Evolutionary conservation across 2,888 invertebrate species (phyloP), one percentile per base, ranked within the genome.

Genomic region (Crepidodera aurea): DNA sequence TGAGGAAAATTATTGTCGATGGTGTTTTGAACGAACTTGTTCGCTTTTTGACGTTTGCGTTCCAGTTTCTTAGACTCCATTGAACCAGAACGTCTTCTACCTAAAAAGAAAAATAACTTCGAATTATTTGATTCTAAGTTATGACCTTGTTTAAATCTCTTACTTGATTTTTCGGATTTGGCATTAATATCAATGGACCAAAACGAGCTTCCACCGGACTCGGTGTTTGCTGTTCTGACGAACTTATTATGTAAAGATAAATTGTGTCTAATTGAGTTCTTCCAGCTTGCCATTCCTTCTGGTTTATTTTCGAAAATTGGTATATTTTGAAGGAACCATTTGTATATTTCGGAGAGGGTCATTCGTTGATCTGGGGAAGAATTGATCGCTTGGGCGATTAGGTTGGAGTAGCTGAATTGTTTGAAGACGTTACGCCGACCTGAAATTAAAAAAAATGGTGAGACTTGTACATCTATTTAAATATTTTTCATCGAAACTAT

Each of bases 301-400:
- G 98, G 98, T 82, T 98, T 98, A 84, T 99, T 98, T 84, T 97
- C 97, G 87, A 99, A 99, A 84, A 97, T 98, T 73, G 97, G 92
- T 76, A 99, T 97, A 83, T 99, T 98, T 82, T 96, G 94, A 64
- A 98, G 97, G 97, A 99, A 98, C 98, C 98, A 99, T 83, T 99
- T 98, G 86, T 99, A 99, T 78, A 99, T 98, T 84, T 99, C 98
- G 61, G 96, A 95, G 73, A 99, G 85, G 1, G 98, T 99, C 69
- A 99, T 87, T 64, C 98, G 86, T 82, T 95, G 94, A 77, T 98
- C 98, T 44, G 92, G 91, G 48, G 97, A 93, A 63, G 94, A 94
- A 75, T 93, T 92, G 81, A 99, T 98, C 75, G 99, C 98, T 82
- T 97, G 96, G 12, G 98, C 98, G 78, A 99, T 99, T 79, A 99